These are phyloP conservation scores for Holcopasites calliopsidis DNA, from an alignment of 1,140 invertebrate species.

Conservation along the genomic window DNA sequence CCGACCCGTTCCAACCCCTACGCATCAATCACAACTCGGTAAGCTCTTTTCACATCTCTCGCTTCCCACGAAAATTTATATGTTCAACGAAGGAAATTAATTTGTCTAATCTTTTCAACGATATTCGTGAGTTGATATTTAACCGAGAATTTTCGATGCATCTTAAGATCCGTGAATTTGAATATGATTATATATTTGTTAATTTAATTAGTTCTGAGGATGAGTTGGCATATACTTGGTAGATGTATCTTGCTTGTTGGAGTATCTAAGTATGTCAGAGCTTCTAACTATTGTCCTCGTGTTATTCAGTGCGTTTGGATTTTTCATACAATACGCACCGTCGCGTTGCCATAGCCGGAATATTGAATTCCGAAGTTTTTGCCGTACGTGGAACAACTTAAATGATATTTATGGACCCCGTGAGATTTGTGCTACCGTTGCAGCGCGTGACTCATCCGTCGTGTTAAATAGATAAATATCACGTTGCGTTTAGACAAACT, in stretches of 20 bases:
- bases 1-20: slow-evolving; percentile 83
- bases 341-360: background rate
- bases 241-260: too few relatives aligned
- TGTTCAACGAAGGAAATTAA: too few relatives aligned
- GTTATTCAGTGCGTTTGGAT: too few relatives aligned
- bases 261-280: too few relatives aligned
- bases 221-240: too few relatives aligned
- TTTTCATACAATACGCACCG: too few relatives aligned
- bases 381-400: background rate
- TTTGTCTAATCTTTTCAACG: background rate
- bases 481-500: background rate
- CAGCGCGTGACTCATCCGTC: background rate
- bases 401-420: background rate
- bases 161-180: too few relatives aligned
- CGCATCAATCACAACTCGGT: slow-evolving; percentile 81
- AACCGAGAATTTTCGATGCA: too few relatives aligned
- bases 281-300: too few relatives aligned
- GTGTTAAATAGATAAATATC: background rate
- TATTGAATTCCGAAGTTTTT: slow-evolving; percentile 5
- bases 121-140: background rate
- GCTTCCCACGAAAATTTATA: background rate
- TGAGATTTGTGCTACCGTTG: background rate
- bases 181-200: too few relatives aligned
- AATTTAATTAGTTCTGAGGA: too few relatives aligned
- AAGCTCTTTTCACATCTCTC: slow-evolving; percentile 46